A percentile compares a stretch with the other conserved stretches of the same genome.
phyloP scores from a whole-genome alignment of 2,113 vertebrate species.

The Elephantulus edwardii region DNA sequence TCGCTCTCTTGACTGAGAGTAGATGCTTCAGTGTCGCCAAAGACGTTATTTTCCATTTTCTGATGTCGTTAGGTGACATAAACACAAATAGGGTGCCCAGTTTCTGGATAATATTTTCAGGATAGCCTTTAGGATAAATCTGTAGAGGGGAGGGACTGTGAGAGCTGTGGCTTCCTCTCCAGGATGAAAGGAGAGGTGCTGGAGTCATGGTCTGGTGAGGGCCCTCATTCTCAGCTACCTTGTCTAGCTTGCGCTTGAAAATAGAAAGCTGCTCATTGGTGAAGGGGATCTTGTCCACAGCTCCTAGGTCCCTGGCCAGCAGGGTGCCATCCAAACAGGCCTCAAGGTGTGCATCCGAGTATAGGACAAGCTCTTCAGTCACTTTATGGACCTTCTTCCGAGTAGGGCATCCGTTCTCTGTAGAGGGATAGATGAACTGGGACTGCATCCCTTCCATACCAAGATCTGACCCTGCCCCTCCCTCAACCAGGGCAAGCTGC shows the following conservation, averaged over 20 bases:
- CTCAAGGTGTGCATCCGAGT: slow-evolving; percentile 49
- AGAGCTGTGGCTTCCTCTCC: fast-evolving
- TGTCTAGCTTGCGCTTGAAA: slow-evolving; percentile 75
- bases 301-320: slow-evolving; percentile 50
- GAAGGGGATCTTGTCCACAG: slow-evolving; percentile 70
- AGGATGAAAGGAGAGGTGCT: too few species aligned
- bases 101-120: slow-evolving; percentile 56
- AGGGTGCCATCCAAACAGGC: slow-evolving; percentile 67
- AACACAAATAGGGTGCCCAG: neutral
- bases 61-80: slow-evolving; percentile 30
- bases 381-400: neutral
- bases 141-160: slow-evolving; percentile 6
- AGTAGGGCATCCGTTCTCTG: slow-evolving; percentile 10
- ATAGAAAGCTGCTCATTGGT: slow-evolving; percentile 69
- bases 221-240: slow-evolving; percentile 62
- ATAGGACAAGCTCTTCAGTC: neutral
- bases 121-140: slow-evolving; percentile 80
- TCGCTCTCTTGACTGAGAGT: slow-evolving; percentile 54
- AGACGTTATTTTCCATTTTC: slow-evolving; percentile 79
- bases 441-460: neutral
- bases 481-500: neutral
- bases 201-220: fast-evolving
- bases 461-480: fast-evolving
- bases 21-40: slow-evolving; percentile 57
- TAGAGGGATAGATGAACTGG: neutral